Percentiles rank a stretch among this genome's conserved stretches.
Conservation (phyloP, 1,140 invertebrate species). For the Oryctes rhinoceros region DNA sequence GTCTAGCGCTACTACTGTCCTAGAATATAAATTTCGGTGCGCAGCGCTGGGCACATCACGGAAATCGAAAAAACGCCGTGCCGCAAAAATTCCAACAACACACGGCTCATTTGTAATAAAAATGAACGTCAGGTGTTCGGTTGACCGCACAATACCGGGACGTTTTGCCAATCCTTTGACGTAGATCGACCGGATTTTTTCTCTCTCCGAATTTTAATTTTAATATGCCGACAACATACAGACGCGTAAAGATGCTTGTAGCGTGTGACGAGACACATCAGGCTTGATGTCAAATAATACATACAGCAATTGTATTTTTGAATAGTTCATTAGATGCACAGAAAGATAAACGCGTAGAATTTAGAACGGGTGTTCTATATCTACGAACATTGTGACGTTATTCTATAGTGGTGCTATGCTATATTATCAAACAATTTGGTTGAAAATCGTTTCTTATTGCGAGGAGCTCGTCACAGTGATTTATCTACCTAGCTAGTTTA, state of each 20-base stretch:
- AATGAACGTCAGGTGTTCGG: slow-evolving; percentile 32
- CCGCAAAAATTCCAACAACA: slow-evolving; percentile 19
- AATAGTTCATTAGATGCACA: no score
- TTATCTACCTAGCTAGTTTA: no score
- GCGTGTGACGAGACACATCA: no score
- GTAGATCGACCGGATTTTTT: background rate
- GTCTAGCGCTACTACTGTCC: background rate
- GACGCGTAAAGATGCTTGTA: background rate
- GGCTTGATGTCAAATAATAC: no score
- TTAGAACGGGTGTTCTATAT: no score
- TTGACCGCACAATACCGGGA: slow-evolving; percentile 16
- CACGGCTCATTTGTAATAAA: slow-evolving; percentile 32
- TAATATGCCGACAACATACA: slow-evolving; percentile 1
- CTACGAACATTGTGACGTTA: no score
- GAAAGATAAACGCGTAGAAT: no score
- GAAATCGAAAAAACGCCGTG: background rate
- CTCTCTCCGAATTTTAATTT: slow-evolving; percentile 23
- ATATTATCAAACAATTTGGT: no score
- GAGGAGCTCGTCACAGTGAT: no score
- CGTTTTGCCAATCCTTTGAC: slow-evolving; percentile 29
- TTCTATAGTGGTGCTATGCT: no score
- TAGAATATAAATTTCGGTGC: slow-evolving; percentile 21
- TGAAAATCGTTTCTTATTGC: no score
- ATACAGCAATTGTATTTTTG: no score
- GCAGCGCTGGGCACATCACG: background rate